Base-by-base conservation (phyloP, 2,113 vertebrate genomes). In the Triplophysa siluroides region DNA sequence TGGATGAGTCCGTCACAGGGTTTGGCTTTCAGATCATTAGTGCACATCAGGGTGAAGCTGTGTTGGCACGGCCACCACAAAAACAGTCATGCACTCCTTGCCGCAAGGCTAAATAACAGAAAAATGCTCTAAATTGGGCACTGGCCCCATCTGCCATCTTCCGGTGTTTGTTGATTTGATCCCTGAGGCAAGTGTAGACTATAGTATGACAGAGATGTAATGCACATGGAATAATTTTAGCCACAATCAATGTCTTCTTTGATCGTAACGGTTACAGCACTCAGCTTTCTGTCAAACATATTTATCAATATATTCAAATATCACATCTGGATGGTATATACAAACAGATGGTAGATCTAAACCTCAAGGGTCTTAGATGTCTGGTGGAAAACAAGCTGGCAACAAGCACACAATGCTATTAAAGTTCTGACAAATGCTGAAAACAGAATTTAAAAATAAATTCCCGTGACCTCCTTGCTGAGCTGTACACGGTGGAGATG, bases 11-110 rank as follows among this genome's bases (percentile, higher is more conserved):
- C 67, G 81, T 62, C 58, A 78, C 81, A 81, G 50, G 71, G 16
- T 68, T 75, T 60, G 68, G 79, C 64, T 18, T 76, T 68, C 76
- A 77, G 76, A 69, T 84, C 69, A 63, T 86, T 78, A 80, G 77
- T 45, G 78, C 29, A 70, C 56, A 83, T 77, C 78, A 72, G 78
- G 58, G 23, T 82, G 78, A 71, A 50, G 58, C 54, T 76, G 52
- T 38, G 41, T 67, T 81, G 83, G 69, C 75, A 78, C 24, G 10
- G 70, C 56, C 75, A 63, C 63, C 41, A 75, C 16, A 38, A 18
- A 43, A 69, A 81, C 79, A 73, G 63, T 60, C 75, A 75, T 63
- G 76, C 52, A 11, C 8, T 45, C 29, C 2, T 60, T 56, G 74
- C 62, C 62, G 64, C 33, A 21, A 62, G 67, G 43, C 71, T 61